Evolutionary conservation across 2,113 vertebrate species (phyloP).

Genomic region (Ictalurus furcatus): DNA sequence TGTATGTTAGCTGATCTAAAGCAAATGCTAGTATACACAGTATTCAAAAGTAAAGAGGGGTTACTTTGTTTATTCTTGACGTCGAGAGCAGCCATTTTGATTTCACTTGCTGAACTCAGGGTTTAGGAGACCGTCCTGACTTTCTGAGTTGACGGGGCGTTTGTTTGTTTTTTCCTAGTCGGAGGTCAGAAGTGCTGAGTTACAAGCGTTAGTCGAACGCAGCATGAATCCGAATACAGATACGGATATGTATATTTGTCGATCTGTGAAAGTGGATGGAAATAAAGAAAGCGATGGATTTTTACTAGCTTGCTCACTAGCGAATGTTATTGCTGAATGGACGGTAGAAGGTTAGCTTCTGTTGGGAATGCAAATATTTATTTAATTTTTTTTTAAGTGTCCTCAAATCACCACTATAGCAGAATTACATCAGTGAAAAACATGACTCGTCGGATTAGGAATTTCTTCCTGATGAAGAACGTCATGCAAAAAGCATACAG

Average conservation of each 20-base stretch:
- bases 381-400: background rate
- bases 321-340: background rate
- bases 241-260: background rate
- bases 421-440: background rate
- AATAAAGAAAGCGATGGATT: background rate
- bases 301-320: background rate
- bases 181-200: background rate
- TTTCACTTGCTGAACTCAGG: background rate
- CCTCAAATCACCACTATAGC: background rate
- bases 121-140: background rate
- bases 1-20: too few relatives aligned
- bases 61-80: background rate
- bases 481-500: background rate
- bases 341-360: too few relatives aligned
- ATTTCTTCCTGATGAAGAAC: background rate
- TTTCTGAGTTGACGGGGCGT: background rate
- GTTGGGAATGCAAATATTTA: background rate
- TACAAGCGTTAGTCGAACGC: background rate
- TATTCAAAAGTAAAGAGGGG: background rate
- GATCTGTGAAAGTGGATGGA: background rate
- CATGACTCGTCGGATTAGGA: constrained; percentile 2
- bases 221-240: background rate
- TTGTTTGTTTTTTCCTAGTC: background rate
- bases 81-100: background rate
- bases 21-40: background rate